A percentile compares a stretch with the other conserved stretches of the same genome.
These are phyloP conservation scores for Esox lucius DNA, from an alignment of 2,797 vertebrate species.

Conservation along the genomic window DNA sequence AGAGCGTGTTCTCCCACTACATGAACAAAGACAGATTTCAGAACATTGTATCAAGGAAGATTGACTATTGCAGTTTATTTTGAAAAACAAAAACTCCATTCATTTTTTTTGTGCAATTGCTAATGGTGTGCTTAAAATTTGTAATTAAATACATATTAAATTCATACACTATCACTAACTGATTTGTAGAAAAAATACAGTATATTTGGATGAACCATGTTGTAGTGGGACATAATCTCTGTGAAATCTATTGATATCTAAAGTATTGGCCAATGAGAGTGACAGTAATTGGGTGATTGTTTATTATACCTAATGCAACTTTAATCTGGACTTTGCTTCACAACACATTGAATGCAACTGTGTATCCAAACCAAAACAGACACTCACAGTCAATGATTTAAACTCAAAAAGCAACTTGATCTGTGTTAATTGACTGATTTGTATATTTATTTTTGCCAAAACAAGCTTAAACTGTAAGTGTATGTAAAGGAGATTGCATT, in stretches of 20 bases:
- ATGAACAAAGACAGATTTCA: not conserved
- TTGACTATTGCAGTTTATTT: not conserved
- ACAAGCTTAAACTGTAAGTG: constrained; percentile 30
- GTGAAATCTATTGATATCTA: constrained; percentile 1
- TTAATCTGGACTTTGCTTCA: not conserved
- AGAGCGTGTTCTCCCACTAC: not conserved
- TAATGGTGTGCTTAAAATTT: not conserved
- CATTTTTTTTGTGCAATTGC: not conserved
- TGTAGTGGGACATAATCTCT: not conserved
- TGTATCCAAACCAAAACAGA: not conserved
- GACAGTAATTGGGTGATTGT: too few species aligned
- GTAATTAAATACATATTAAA: constrained; percentile 1
- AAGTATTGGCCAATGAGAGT: not conserved
- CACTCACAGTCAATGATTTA: not conserved
- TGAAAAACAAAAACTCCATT: not conserved
- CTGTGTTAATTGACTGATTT: constrained; percentile 4
- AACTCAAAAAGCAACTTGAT: not conserved
- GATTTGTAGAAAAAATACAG: not conserved
- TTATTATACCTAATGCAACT: not conserved
- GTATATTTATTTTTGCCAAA: constrained; percentile 15
- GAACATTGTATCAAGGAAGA: not conserved
- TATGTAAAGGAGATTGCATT: constrained; percentile 35
- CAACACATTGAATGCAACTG: not conserved
- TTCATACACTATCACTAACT: constrained; percentile 43
- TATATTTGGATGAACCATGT: constrained; percentile 11